Evolutionary conservation across 2,113 vertebrate genomes (phyloP).

Genomic region (Pelmatolapia mariae): DNA sequence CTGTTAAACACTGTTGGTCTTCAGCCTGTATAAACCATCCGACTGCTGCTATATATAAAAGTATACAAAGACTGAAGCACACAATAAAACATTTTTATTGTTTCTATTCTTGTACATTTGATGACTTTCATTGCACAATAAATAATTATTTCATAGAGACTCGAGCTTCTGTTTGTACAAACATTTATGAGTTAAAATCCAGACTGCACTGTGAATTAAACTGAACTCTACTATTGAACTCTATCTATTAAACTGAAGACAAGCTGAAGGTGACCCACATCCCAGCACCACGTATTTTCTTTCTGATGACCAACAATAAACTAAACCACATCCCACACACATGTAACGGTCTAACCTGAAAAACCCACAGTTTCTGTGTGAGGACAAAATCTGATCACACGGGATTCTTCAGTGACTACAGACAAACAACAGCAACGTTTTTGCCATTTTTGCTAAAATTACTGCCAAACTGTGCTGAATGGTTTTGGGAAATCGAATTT

Average conservation of each 20-base stretch:
- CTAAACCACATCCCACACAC: neutral
- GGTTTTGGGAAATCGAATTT: neutral
- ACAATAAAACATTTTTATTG: neutral
- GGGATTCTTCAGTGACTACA: neutral
- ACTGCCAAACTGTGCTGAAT: neutral
- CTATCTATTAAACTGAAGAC: neutral
- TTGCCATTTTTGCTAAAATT: neutral
- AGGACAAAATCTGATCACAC: fast-evolving
- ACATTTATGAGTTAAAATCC: neutral
- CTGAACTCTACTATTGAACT: fast-evolving
- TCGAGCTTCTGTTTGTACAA: neutral
- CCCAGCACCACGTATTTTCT: neutral
- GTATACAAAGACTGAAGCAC: neutral
- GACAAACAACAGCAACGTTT: neutral
- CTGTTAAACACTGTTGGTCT: neutral
- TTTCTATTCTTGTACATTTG: neutral
- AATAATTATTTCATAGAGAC: neutral
- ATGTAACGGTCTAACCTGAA: neutral
- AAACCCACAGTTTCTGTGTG: neutral
- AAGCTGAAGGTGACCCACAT: neutral
- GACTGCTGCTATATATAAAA: neutral
- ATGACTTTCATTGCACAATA: neutral
- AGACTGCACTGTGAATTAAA: neutral
- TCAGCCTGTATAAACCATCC: neutral
- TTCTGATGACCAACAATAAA: neutral